Evolutionary conservation across 2,113 vertebrate species (phyloP), one percentile per base, ranked within the genome.

Genomic region (Nothoprocta pentlandii): DNA sequence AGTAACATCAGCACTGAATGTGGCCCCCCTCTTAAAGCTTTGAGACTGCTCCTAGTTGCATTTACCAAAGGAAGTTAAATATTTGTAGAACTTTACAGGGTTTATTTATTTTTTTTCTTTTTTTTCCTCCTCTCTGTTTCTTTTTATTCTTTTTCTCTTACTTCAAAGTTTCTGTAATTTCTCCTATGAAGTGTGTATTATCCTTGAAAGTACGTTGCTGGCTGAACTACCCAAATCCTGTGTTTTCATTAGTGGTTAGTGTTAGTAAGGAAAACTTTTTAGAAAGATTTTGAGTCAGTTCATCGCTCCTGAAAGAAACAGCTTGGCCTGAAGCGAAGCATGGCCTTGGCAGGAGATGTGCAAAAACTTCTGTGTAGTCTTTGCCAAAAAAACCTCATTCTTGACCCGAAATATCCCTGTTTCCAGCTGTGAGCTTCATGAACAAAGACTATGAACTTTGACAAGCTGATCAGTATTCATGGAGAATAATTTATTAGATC

Each of bases 391-490:
- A 96, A 82, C 85, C 54, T 95, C 0, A 5, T 83, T 94, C 93
- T 54, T 97, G 96, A 94, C 85, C 92, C 92, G 87, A 93, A 97
- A 93, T 95, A 95, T 86, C 85, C 90, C 67, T 91, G 46, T 85
- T 95, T 95, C 94, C 94, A 94, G 70, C 89, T 95, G 94, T 90
- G 90, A 91, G 74, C 53, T 89, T 93, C n/a, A n/a, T 63, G 83
- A 96, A 25, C 42, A 78, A 85, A 68, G 79, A 81, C 30, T 78
- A 64, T 87, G 76, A 90, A 49, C 91, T 96, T 91, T 95, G 95
- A 95, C 93, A 94, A 82, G 71, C 39, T 85, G 83, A 49, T 94
- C 54, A 94, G 90, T 93, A 87, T 92, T 95, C 80, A 81, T 34
- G 90, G 85, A 88, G 87, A 95, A 89, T 89, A 94, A 95, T 39